Percentiles rank a stretch among this genome's conserved stretches.
Conservation (phyloP, 2,113 vertebrate genomes). For the Himantopus leucocephalus region DNA sequence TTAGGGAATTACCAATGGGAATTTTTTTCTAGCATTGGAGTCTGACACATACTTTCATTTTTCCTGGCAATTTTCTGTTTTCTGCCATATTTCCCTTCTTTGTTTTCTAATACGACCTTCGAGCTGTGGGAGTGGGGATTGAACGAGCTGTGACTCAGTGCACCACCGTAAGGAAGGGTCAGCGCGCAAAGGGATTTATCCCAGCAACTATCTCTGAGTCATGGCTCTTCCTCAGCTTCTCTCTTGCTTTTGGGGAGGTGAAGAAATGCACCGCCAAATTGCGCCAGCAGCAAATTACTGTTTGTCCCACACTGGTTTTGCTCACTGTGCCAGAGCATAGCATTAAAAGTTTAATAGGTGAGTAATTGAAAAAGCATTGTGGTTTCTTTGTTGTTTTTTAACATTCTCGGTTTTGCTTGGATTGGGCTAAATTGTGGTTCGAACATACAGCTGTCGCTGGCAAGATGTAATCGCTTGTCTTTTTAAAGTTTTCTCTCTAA, state of each 20-base stretch:
- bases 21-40: background rate
- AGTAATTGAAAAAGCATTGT: background rate
- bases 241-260: background rate
- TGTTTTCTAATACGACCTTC: background rate
- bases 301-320: background rate
- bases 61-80: background rate
- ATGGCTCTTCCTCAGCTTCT: background rate
- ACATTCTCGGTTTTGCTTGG: background rate
- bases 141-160: background rate
- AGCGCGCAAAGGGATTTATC: background rate
- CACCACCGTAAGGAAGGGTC: background rate
- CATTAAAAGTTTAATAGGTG: background rate
- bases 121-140: background rate
- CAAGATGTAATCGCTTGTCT: background rate
- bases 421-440: background rate
- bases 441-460: background rate
- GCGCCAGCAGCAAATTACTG: background rate
- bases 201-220: rapidly evolving
- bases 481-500: background rate
- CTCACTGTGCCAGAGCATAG: background rate
- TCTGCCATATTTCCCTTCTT: background rate
- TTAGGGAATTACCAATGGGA: background rate
- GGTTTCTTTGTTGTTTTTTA: background rate
- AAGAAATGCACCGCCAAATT: background rate
- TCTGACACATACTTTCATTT: background rate